phyloP scores from a whole-genome alignment of 1,140 invertebrate genomes.

The Aplysia californica region DNA sequence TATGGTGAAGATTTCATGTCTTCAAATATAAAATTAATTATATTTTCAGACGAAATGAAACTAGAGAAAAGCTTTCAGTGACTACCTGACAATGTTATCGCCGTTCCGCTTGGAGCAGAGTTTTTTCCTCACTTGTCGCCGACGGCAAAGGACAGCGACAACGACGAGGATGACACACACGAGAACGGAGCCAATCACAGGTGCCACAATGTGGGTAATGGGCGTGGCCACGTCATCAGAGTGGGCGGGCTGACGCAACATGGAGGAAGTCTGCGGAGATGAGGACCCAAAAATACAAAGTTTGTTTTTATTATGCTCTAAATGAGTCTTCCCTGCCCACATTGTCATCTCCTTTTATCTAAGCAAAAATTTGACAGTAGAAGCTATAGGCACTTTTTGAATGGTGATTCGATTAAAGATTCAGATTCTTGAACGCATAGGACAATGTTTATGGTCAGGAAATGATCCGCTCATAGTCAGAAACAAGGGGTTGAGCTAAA shows the following conservation, averaged over 20 bases:
- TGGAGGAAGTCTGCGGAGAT: background rate
- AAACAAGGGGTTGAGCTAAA: too few relatives aligned
- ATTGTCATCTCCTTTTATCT: background rate
- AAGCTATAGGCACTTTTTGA: too few relatives aligned
- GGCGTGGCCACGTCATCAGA: background rate
- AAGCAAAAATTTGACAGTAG: background rate
- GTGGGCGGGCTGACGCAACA: background rate
- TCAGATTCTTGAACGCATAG: too few relatives aligned
- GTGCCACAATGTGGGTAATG: slow-evolving; percentile 14
- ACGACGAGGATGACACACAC: slow-evolving; percentile 32
- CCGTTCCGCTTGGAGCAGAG: background rate
- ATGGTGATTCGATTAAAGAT: too few relatives aligned
- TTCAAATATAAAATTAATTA: too few relatives aligned
- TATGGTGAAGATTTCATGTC: too few relatives aligned
- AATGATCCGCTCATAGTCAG: too few relatives aligned
- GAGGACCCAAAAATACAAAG: background rate
- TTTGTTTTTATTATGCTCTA: background rate
- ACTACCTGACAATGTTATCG: background rate
- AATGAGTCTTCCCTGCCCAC: background rate
- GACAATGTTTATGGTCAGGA: too few relatives aligned
- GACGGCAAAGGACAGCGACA: slow-evolving; percentile 29
- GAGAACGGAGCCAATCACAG: slow-evolving; percentile 27
- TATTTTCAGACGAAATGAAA: slow-evolving; percentile 27
- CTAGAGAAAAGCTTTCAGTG: background rate
- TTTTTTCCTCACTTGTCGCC: background rate